Evolutionary conservation across 2,888 invertebrate genomes (phyloP).

Genomic region (Cephus pulcher): DNA sequence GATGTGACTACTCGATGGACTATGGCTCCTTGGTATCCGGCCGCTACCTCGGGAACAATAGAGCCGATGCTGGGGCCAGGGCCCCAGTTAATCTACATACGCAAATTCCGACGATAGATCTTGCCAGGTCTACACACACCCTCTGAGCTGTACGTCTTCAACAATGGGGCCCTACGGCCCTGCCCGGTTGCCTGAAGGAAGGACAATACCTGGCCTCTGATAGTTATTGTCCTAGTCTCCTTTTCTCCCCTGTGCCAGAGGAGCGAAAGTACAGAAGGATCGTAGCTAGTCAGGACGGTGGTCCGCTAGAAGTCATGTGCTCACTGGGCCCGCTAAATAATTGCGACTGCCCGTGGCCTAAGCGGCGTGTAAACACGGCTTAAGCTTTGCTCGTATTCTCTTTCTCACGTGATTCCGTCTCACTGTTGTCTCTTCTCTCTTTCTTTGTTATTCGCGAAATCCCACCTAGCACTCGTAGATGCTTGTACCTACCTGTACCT

Average conservation of each 20-base stretch:
- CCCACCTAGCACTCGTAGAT: neutral
- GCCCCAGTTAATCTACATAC: slow-evolving; percentile 59
- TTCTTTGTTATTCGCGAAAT: neutral
- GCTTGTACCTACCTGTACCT: neutral
- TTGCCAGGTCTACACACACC: slow-evolving; percentile 27
- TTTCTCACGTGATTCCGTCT: slow-evolving; percentile 21
- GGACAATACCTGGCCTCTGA: slow-evolving; percentile 62
- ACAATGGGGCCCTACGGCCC: slow-evolving; percentile 49
- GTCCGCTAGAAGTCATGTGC: neutral
- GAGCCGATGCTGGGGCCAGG: slow-evolving; percentile 34
- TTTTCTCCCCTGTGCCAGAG: slow-evolving; percentile 16
- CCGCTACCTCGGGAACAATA: slow-evolving; percentile 53
- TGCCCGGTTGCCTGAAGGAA: slow-evolving; percentile 57
- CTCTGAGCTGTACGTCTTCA: slow-evolving; percentile 46
- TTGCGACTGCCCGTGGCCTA: slow-evolving; percentile 21
- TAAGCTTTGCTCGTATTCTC: slow-evolving; percentile 10
- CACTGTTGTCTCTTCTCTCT: slow-evolving; percentile 12
- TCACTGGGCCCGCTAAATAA: slow-evolving; percentile 34
- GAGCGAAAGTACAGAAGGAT: slow-evolving; percentile 13
- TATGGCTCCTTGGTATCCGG: neutral
- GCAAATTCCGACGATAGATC: slow-evolving; percentile 61
- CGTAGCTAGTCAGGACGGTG: neutral
- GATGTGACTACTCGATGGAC: neutral
- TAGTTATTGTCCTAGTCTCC: slow-evolving; percentile 57
- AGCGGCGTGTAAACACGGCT: neutral